Evolutionary conservation across 2,113 vertebrate genomes (phyloP).

Genomic region (Cyprinodon tularosa): DNA sequence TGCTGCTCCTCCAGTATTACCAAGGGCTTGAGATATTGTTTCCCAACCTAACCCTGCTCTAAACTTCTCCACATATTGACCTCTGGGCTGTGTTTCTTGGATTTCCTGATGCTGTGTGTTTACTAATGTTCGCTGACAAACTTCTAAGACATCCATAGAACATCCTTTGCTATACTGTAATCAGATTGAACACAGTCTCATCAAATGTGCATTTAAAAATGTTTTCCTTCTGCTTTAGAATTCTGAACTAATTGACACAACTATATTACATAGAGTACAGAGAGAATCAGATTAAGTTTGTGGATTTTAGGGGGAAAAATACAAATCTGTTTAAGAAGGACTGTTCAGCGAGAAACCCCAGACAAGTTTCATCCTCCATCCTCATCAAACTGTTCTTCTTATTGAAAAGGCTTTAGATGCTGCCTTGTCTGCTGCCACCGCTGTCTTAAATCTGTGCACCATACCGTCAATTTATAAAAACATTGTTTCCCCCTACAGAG

Average conservation of each 20-base stretch:
- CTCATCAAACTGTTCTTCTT: neutral
- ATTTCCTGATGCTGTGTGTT: too few relatives aligned
- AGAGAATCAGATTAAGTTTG: too few relatives aligned
- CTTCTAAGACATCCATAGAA: too few relatives aligned
- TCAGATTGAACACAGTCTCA: too few relatives aligned
- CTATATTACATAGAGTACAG: too few relatives aligned
- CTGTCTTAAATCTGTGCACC: neutral
- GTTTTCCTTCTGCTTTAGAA: too few relatives aligned
- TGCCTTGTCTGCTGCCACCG: neutral
- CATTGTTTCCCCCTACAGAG: neutral
- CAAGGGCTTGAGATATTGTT: neutral
- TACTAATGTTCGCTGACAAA: too few relatives aligned
- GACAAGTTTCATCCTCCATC: constrained; percentile 1
- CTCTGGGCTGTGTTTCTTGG: neutral
- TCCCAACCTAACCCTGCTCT: neutral
- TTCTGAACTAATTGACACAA: too few relatives aligned
- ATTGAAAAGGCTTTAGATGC: neutral
- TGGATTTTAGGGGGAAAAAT: too few relatives aligned
- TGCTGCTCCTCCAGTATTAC: neutral
- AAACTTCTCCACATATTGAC: neutral
- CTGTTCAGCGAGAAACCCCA: neutral
- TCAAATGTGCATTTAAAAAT: too few relatives aligned
- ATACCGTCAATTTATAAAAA: constrained; percentile 4
- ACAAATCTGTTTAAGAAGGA: too few relatives aligned
- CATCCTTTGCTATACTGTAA: too few relatives aligned